Conservation (phyloP, 2,113 vertebrate genomes). For the Phasianus colchicus region DNA sequence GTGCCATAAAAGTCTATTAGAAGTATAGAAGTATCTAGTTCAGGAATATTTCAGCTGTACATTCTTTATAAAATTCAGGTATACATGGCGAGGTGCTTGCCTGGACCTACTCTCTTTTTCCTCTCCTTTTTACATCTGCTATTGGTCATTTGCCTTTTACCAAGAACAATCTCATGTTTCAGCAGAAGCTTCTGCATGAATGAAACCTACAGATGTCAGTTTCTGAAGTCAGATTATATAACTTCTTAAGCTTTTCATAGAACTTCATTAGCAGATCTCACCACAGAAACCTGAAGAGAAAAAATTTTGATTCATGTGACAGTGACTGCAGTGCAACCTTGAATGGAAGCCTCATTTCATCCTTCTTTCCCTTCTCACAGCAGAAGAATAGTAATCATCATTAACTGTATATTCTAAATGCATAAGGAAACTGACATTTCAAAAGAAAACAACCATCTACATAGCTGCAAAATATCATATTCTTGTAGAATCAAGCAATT, state of each 20-base stretch:
- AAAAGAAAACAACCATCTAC: neutral
- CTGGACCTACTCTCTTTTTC: neutral
- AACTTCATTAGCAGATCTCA: neutral
- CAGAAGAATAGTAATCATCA: neutral
- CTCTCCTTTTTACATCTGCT: neutral
- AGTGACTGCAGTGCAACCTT: rapidly evolving
- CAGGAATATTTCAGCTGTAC: neutral
- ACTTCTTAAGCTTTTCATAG: neutral
- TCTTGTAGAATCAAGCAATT: neutral
- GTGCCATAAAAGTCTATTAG: neutral
- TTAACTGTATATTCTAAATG: neutral
- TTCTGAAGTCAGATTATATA: neutral
- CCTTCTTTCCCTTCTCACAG: neutral
- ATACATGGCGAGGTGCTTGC: neutral
- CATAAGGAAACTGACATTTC: neutral
- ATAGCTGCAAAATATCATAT: neutral
- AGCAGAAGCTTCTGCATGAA: neutral
- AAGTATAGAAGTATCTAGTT: neutral
- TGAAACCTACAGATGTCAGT: neutral
- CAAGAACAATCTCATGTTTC: neutral
- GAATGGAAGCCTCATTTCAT: neutral
- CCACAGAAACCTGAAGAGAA: neutral
- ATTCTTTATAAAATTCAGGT: neutral
- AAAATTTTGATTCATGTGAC: neutral
- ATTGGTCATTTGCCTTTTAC: neutral